Conservation (phyloP, 2,797 vertebrate genomes). For the Myripristis jacobus region DNA sequence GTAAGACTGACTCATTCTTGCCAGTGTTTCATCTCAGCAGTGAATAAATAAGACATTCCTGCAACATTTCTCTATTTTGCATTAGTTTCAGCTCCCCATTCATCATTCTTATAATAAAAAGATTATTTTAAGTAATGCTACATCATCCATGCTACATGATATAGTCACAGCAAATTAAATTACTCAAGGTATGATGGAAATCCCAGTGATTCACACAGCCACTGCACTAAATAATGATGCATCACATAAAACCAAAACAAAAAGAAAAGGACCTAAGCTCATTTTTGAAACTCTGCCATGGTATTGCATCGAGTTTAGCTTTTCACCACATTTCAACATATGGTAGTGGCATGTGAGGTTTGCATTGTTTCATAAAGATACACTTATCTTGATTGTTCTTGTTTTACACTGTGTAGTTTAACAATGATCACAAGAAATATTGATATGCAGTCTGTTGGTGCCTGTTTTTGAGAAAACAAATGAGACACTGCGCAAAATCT, state of each 20-base stretch:
- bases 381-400: background rate
- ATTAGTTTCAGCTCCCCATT: slow-evolving; percentile 3
- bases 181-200: slow-evolving; percentile 5
- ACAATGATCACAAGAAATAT: too few relatives aligned
- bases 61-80: slow-evolving; percentile 8
- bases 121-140: background rate
- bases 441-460: too few relatives aligned
- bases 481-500: background rate
- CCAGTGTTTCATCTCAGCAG: slow-evolving; percentile 13
- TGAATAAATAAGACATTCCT: slow-evolving; percentile 15
- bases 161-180: slow-evolving; percentile 17
- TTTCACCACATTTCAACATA: background rate
- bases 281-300: background rate
- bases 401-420: too few relatives aligned
- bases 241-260: background rate
- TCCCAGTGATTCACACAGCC: background rate
- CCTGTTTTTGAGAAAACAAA: background rate
- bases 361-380: background rate
- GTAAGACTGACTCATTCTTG: slow-evolving; percentile 30
- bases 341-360: background rate
- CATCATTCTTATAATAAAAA: slow-evolving; percentile 25
- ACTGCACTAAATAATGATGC: slow-evolving; percentile 2
- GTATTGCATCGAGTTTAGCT: background rate
- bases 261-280: too few relatives aligned
- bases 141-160: slow-evolving; percentile 10